These are phyloP conservation scores for Lophotriccus pileatus DNA, from an alignment of 2,797 vertebrate species.

Conservation along the genomic window DNA sequence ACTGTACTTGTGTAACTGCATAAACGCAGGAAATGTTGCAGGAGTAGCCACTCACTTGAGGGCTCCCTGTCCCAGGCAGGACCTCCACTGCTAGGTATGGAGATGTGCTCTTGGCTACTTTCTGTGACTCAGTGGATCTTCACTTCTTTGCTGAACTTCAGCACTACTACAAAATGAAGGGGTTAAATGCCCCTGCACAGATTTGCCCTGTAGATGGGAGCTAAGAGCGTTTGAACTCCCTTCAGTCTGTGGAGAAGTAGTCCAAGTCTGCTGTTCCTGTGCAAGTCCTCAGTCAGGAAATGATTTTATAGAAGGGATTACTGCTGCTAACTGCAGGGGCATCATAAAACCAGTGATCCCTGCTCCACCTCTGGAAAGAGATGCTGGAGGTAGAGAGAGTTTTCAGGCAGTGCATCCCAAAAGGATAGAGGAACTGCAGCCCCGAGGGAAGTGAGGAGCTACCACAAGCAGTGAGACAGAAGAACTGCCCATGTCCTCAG, in stretches of 20 bases:
- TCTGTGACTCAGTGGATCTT: background rate
- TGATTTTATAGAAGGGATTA: conserved; percentile 18
- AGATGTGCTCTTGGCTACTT: background rate
- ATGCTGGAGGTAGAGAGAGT: background rate
- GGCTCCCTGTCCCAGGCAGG: background rate
- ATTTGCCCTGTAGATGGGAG: background rate
- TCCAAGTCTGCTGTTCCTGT: background rate
- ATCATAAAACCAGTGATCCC: conserved; percentile 26
- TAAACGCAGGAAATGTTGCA: background rate
- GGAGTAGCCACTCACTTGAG: accelerated
- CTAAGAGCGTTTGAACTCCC: background rate
- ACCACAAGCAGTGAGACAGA: background rate
- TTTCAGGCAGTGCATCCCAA: background rate
- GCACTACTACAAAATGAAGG: background rate
- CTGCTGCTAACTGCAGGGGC: conserved; percentile 12
- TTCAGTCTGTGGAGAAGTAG: background rate
- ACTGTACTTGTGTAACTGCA: accelerated
- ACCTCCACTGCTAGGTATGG: background rate
- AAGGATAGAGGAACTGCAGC: background rate
- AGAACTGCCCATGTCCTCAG: background rate
- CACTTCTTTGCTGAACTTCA: background rate
- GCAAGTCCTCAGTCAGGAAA: conserved; percentile 23
- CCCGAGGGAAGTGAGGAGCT: background rate
- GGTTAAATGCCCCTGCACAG: background rate
- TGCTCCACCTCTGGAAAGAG: background rate